These are phyloP conservation scores for Sycon ciliatum DNA, from an alignment of 37 sponge, comb jelly and placozoan species.

Conservation along the genomic window DNA sequence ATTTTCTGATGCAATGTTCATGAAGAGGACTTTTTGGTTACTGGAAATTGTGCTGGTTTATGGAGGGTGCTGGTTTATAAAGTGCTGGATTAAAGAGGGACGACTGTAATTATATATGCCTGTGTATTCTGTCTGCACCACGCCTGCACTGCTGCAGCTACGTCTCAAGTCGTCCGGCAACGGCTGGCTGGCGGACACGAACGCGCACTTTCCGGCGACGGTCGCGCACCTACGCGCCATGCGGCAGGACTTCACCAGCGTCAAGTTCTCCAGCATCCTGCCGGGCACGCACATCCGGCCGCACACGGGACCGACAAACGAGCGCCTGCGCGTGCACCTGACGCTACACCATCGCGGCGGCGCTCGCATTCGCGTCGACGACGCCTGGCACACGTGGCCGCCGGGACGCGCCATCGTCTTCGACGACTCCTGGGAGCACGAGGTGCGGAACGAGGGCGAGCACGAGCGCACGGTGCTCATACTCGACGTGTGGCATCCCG, in stretches of 20 bases:
- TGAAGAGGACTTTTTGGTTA: too few species aligned
- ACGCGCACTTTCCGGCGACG: slow-evolving; percentile 56
- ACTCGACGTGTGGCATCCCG: slow-evolving; percentile 84
- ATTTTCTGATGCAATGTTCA: too few species aligned
- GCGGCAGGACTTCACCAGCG: slow-evolving; percentile 65
- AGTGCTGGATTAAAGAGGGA: too few species aligned
- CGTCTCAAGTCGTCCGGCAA: slow-evolving; percentile 64
- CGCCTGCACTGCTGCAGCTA: too few species aligned
- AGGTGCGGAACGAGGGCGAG: slow-evolving; percentile 59
- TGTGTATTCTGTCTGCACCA: too few species aligned
- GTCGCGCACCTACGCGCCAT: slow-evolving; percentile 37
- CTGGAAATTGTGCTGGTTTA: too few species aligned
- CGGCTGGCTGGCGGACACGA: slow-evolving; percentile 63
- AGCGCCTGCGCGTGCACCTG: slow-evolving; percentile 68
- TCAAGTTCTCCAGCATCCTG: slow-evolving; percentile 79
- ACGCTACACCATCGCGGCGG: slow-evolving; percentile 66
- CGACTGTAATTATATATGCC: too few species aligned
- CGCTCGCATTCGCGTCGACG: slow-evolving; percentile 63
- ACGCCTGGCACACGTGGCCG: slow-evolving; percentile 71
- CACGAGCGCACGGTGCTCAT: slow-evolving; percentile 64
- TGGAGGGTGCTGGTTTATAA: too few species aligned
- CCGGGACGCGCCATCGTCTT: slow-evolving; percentile 78
- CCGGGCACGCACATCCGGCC: slow-evolving; percentile 77
- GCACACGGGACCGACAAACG: slow-evolving; percentile 86
- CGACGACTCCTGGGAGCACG: slow-evolving; percentile 89